Base-by-base conservation (phyloP, 2,888 invertebrate species). In the Dynastes tityus region DNA sequence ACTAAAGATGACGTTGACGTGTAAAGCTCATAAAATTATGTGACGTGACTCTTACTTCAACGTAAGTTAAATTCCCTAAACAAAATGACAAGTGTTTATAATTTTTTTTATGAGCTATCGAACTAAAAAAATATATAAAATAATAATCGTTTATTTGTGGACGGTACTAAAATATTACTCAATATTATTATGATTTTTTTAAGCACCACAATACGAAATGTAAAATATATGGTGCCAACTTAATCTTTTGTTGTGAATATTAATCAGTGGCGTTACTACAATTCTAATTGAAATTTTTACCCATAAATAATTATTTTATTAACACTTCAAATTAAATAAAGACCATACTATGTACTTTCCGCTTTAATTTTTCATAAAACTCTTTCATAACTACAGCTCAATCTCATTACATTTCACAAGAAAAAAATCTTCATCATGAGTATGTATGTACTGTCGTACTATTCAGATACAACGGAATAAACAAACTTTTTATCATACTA, bases 1-100 rank as follows among this genome's bases (percentile, higher is more conserved):
- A 81, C 79, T 78, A 80, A 82, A 83, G 84, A 84, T 84, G 84
- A 84, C 84, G 84, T 84, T 84, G 84, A 83, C 84, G 82, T 83
- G 82, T 81, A 81, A 80, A 70, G 58, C 71, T 81, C 78, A 80
- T 77, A 80, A 79, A 77, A 78, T 70, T 58, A 78, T 78, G 78
- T 83, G 83, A 83, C 83, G 83, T 83, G 82, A 81, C 82, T 78
- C 29, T 27, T 64, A 78, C 27, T 53, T 76, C 53, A 65, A 22
- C 22, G 45, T 40, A 9, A 51, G 40, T 22, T 37, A 76, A 76
- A 76, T 76, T 65, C 65, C 76, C 65, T 55, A 67, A 53, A 67
- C 22, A 32, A 61, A 58, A 45, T 9, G 27, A 63, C 63, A 63
- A 63, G 13, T 63, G 9, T 16, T 5, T 22, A 37, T 29, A 27